A percentile compares a stretch with the other conserved stretches of the same genome.
Conservation (phyloP, 2,113 vertebrate species). For the Cacatua alba region DNA sequence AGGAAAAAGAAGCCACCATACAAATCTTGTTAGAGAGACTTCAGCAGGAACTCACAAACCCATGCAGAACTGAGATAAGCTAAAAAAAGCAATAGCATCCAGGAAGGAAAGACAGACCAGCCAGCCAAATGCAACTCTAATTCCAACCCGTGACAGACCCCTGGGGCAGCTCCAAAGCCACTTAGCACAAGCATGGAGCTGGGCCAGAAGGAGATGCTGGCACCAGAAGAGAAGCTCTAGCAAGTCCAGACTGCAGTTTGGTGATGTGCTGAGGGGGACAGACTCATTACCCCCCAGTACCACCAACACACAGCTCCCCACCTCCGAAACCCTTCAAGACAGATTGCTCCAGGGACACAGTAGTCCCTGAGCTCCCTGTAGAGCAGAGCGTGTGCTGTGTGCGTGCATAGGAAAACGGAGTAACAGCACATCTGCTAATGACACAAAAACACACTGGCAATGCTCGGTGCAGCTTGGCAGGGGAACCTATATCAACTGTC, state of each 20-base stretch:
- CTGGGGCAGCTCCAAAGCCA: constrained; percentile 70
- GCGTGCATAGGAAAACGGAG: accelerated
- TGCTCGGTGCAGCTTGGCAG: neutral
- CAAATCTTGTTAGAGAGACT: constrained; percentile 68
- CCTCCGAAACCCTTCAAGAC: accelerated
- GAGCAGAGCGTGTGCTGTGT: accelerated
- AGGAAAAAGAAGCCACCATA: constrained; percentile 65
- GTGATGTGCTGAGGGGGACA: neutral
- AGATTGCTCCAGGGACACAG: neutral
- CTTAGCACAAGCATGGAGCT: constrained; percentile 50
- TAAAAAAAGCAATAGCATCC: constrained; percentile 60
- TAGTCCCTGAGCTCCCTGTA: neutral
- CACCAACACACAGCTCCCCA: accelerated
- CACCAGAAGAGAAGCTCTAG: constrained; percentile 7
- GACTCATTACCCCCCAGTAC: neutral
- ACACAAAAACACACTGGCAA: neutral
- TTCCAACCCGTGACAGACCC: constrained; percentile 64
- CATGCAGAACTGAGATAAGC: constrained; percentile 69
- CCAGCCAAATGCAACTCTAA: constrained; percentile 63
- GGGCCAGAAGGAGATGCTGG: constrained; percentile 48
- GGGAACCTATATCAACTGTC: neutral
- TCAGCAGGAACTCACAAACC: constrained; percentile 56
- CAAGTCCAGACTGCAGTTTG: neutral
- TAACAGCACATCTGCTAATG: neutral
- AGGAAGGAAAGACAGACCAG: constrained; percentile 57